Conservation (phyloP, 2,888 invertebrate genomes). For the Dryococelus australis region DNA sequence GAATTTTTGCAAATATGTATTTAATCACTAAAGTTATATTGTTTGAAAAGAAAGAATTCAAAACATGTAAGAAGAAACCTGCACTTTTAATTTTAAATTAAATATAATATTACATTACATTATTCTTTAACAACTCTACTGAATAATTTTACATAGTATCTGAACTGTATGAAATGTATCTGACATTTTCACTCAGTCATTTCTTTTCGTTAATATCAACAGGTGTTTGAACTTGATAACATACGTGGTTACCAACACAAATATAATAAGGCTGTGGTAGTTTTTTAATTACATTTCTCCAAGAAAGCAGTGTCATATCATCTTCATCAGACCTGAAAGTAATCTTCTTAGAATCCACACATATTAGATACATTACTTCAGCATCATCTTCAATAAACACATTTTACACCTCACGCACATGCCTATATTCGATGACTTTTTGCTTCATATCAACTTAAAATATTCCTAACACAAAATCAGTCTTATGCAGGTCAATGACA, state of each 20-base stretch:
- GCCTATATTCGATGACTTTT: constrained; percentile 6
- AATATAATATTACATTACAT: no score
- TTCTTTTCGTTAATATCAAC: neutral
- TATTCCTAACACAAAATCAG: constrained; percentile 20
- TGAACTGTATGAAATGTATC: neutral
- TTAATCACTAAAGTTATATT: no score
- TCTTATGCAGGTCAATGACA: neutral
- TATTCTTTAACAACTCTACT: no score
- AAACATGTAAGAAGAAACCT: no score
- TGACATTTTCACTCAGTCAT: neutral
- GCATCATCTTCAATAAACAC: neutral
- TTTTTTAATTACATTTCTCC: no score
- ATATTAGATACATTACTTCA: neutral
- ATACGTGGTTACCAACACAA: neutral
- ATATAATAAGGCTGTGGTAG: no score
- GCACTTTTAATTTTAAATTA: no score
- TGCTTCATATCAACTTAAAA: neutral
- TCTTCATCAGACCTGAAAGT: no score
- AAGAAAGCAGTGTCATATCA: no score
- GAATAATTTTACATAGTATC: neutral
- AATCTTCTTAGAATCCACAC: no score
- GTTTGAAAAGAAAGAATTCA: neutral
- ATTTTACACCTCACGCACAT: constrained; percentile 5
- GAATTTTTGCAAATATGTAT: no score
- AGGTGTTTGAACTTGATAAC: neutral